Base-by-base conservation (phyloP, 1,140 invertebrate species). In the Ceratosolen solmsi region DNA sequence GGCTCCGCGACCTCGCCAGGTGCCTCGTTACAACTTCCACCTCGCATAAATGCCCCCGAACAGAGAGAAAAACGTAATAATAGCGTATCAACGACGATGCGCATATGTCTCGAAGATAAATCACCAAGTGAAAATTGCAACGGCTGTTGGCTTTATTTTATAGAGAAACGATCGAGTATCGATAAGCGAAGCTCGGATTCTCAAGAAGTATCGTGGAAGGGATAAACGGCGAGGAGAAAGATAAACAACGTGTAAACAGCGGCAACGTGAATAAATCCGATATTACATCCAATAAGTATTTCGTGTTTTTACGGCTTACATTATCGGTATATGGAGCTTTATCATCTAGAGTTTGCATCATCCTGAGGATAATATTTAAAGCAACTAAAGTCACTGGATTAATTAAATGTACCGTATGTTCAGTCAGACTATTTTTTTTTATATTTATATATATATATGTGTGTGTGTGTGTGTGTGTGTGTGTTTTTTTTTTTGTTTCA, bases 21-120 rank as follows among this genome's bases (percentile, higher is more conserved):
- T 85, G 86, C 83, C 85, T 86, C 83, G 78, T 88, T 87, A 87
- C 86, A 88, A 87, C 86, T 83, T 83, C 82, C 82, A 68, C 75
- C 80, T 73, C 78, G 41, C 41, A 49, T 27, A 49, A 7, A 27
- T 7, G 11, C n/a, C 5, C 11, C n/a, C 68, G 81, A 60, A 46
- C 54, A 72, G 74, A 38, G 33, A 46, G 79, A 80, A 84, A 79
- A 81, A 85, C 17, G 41, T 15, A 49, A 83, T 80, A 85, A 85
- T 82, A 84, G 78, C 49, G 71, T 77, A 58, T 54, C 38, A 22
- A 46, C n/a, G 38, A 9, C 5, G 20, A 68, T 36, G 8, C 33
- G 22, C 54, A 27, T 80, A 80, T 80, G 79, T 51, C 65, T 68
- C 63, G 27, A 58, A 58, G 58, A 71, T 11, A 27, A 15, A 63